These are phyloP conservation scores for Temnothorax nylanderi DNA, from an alignment of 1,140 invertebrate species.

Conservation along the genomic window DNA sequence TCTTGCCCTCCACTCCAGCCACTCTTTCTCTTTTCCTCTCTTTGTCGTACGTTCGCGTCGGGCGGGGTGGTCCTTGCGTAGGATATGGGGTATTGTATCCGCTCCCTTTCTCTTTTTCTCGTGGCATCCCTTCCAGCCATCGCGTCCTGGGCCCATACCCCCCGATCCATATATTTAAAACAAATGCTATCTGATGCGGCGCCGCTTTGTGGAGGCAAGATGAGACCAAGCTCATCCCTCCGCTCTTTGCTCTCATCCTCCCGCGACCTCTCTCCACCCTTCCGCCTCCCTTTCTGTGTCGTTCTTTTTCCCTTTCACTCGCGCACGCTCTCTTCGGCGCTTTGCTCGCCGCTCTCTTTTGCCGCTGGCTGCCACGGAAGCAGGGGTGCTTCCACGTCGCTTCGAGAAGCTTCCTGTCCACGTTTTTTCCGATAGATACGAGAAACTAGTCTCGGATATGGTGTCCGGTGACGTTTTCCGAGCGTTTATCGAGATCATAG, in stretches of 20 bases:
- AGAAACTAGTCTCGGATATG: slow-evolving; percentile 52
- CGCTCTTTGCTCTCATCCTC: slow-evolving; percentile 73
- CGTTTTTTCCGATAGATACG: slow-evolving; percentile 59
- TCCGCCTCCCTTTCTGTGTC: slow-evolving; percentile 55
- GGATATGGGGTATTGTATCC: slow-evolving; percentile 77
- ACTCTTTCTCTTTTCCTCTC: neutral
- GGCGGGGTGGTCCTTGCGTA: slow-evolving; percentile 66
- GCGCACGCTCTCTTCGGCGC: slow-evolving; percentile 38
- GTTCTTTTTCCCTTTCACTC: slow-evolving; percentile 60
- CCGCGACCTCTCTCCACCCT: slow-evolving; percentile 50
- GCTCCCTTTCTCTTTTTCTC: slow-evolving; percentile 63
- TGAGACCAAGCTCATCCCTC: slow-evolving; percentile 78
- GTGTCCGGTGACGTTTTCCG: slow-evolving; percentile 49
- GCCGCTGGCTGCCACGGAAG: slow-evolving; percentile 67
- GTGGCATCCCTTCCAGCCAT: slow-evolving; percentile 63
- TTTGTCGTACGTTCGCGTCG: slow-evolving; percentile 53
- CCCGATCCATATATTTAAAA: slow-evolving; percentile 84
- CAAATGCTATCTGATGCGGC: slow-evolving; percentile 85
- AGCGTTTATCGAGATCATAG: slow-evolving; percentile 42
- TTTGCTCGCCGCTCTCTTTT: slow-evolving; percentile 65
- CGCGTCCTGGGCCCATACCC: slow-evolving; percentile 70
- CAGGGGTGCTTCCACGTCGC: slow-evolving; percentile 76
- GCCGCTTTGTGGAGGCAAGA: slow-evolving; percentile 83
- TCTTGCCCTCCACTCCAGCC: neutral
- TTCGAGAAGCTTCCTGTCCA: slow-evolving; percentile 72